phyloP scores from a whole-genome alignment of 2,888 invertebrate species.

The Opisthograptis luteolata region DNA sequence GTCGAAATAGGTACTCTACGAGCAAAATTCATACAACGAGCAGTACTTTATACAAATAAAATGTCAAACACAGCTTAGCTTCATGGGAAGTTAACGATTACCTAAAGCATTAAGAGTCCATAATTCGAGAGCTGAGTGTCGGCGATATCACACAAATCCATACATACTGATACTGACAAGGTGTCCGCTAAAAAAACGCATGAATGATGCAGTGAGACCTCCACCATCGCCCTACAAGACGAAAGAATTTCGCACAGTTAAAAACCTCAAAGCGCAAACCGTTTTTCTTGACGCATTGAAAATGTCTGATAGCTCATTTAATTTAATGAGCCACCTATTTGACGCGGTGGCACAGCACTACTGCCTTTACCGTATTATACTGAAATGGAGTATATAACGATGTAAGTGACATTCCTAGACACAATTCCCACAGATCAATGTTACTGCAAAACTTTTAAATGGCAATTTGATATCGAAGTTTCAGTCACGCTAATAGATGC shows the following conservation, averaged over 20 bases:
- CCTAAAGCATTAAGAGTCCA: conserved; percentile 9
- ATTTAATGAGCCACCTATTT: conserved; percentile 70
- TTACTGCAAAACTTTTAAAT: conserved; percentile 5
- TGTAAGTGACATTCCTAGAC: conserved; percentile 7
- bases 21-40: no score
- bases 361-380: conserved; percentile 27
- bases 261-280: conserved; percentile 62
- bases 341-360: conserved; percentile 22
- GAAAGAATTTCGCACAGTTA: conserved; percentile 77
- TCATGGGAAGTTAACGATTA: conserved; percentile 15
- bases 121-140: conserved; percentile 40
- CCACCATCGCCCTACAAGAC: conserved; percentile 72
- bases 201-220: conserved; percentile 82
- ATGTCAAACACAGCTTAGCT: background rate
- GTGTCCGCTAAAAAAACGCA: conserved; percentile 78
- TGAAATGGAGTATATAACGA: conserved; percentile 27
- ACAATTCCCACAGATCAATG: background rate
- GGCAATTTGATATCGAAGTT: conserved; percentile 2
- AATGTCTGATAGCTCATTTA: conserved; percentile 77
- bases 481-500: conserved; percentile 12
- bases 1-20: no score
- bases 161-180: conserved; percentile 79
- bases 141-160: conserved; percentile 68
- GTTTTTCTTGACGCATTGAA: conserved; percentile 70
- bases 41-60: no score